Conservation (phyloP, 2,888 invertebrate genomes). For the Fragum fragum region DNA sequence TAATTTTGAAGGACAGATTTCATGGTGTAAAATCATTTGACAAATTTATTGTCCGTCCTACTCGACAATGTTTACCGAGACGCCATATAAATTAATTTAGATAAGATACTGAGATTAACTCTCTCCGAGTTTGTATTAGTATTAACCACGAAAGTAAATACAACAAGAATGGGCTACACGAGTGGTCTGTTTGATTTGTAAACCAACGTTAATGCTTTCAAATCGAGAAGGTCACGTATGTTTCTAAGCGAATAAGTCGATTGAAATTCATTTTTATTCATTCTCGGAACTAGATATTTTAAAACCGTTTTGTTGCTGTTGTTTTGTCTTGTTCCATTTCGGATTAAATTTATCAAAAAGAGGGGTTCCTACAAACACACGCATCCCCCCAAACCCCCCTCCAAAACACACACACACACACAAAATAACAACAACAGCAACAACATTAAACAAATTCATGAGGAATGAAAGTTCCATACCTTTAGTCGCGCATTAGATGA, state of each 20-base stretch:
- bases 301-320: too few relatives aligned
- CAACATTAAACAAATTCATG: too few relatives aligned
- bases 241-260: not conserved
- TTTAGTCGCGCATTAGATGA: too few relatives aligned
- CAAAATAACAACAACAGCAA: too few relatives aligned
- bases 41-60: constrained; percentile 10
- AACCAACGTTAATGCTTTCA: not conserved
- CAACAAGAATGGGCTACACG: not conserved
- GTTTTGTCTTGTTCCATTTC: too few relatives aligned
- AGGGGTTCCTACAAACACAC: too few relatives aligned
- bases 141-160: not conserved
- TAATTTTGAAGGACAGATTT: not conserved
- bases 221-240: constrained; percentile 6
- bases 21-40: constrained; percentile 9
- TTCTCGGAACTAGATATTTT: too few relatives aligned
- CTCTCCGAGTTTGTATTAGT: not conserved
- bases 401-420: too few relatives aligned
- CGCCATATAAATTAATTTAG: constrained; percentile 11
- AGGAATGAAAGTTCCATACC: too few relatives aligned
- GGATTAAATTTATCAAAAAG: too few relatives aligned
- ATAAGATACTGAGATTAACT: constrained; percentile 1
- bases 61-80: constrained; percentile 22
- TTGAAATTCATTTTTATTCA: too few relatives aligned
- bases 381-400: too few relatives aligned
- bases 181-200: constrained; percentile 6